phyloP scores from a whole-genome alignment of 2,888 invertebrate species.

The Torymus aiolomorphi region DNA sequence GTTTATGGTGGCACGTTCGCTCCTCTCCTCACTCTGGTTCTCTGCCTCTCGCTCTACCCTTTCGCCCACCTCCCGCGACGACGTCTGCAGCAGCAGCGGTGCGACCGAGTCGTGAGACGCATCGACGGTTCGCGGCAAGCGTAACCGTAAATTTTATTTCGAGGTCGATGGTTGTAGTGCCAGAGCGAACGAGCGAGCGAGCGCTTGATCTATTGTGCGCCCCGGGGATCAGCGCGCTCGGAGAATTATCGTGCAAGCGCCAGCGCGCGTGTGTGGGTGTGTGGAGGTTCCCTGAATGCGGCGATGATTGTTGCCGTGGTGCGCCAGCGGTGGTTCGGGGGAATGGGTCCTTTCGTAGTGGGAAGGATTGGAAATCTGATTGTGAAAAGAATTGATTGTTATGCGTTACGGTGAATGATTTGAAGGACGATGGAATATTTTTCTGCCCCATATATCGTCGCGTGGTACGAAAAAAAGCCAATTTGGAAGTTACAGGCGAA shows the following conservation, averaged over 20 bases:
- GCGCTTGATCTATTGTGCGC: constrained; percentile 27
- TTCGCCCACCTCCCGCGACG: constrained; percentile 8
- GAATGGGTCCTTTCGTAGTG: neutral
- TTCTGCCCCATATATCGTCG: too few species aligned
- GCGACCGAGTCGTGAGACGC: constrained; percentile 47
- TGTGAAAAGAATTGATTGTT: neutral
- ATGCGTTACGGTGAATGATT: too few species aligned
- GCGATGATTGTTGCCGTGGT: too few species aligned
- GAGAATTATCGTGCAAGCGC: too few species aligned
- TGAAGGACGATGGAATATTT: too few species aligned
- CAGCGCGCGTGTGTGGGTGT: too few species aligned
- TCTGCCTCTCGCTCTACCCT: constrained; percentile 37
- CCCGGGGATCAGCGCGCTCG: neutral
- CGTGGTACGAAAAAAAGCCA: too few species aligned
- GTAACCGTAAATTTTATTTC: constrained; percentile 56
- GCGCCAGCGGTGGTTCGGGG: neutral
- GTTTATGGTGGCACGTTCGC: constrained; percentile 65
- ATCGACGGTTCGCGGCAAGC: constrained; percentile 52
- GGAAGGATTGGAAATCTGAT: neutral
- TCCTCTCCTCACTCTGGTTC: constrained; percentile 7
- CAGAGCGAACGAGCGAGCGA: too few species aligned
- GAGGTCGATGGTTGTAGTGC: neutral
- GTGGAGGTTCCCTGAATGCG: too few species aligned
- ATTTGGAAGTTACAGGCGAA: too few species aligned
- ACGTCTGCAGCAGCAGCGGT: constrained; percentile 21